Evolutionary conservation across 2,797 vertebrate genomes (phyloP), one percentile per base, ranked within the genome.

Genomic region (Xiphophorus birchmanni): DNA sequence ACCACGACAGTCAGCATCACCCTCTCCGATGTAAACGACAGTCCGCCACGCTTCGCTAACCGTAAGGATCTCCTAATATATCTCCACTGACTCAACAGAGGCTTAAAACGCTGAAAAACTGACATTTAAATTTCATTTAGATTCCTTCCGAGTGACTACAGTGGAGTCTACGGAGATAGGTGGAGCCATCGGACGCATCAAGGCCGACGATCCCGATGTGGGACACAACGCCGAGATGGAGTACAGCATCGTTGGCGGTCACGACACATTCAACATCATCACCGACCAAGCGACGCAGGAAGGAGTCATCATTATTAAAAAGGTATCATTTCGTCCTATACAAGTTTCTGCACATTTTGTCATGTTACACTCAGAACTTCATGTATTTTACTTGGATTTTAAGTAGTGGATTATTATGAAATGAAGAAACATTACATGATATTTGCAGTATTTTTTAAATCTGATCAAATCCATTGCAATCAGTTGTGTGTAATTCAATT

Each of bases 1-100:
- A 99, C 98, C 74, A 97, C 98, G 2, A 98, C 96, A 0, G 97
- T 99, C 95, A 99, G 97, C 94, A 98, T 99, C 94, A 97, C 96
- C 0, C 94, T 99, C 76, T 96, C 96, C 0, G 98, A 99, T 0
- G 97, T 99, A n/a, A 99, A 99, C 18, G 96, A 99, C 95, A 99
- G 97, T 48, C 98, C 98, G 0, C 98, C 98, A 35, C 97, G 97
- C 65, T 99, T 99, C 47, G 97, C 97, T 0, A 98, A 98, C 94
- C 98, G 98, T 99, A 96, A 93, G 97, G 12, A 0, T 11, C 21
- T 74, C 26, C 48, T 15, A 9, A 10, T 9, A 54, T 0, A 44
- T n/a, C 73, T 67, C 65, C 37, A 32, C 26, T 45, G 26, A 15
- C 40, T n/a, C 10, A 44, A 26, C 12, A 45, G 69, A 44, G 26